A percentile compares a stretch with the other conserved stretches of the same genome.
Evolutionary conservation across 2,888 invertebrate species (phyloP).

Genomic region (Troides oblongomaculatus): DNA sequence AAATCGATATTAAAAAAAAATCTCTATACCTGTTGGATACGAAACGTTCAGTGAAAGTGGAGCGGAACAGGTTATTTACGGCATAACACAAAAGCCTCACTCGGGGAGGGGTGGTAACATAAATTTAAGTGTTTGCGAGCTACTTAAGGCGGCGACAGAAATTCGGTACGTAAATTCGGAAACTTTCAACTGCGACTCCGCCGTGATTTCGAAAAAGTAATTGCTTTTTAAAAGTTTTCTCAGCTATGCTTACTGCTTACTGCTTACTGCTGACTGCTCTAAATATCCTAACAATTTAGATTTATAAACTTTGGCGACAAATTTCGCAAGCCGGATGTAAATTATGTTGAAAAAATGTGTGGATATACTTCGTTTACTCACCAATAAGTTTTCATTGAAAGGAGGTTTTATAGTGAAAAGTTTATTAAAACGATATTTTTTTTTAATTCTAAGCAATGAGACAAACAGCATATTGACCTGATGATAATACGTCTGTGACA

Average conservation of each 20-base stretch:
- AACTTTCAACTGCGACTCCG: slow-evolving; percentile 21
- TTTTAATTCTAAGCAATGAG: too few relatives aligned
- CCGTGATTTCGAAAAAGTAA: slow-evolving; percentile 16
- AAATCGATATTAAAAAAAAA: too few relatives aligned
- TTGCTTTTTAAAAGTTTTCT: slow-evolving; percentile 5
- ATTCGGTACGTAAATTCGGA: slow-evolving; percentile 20
- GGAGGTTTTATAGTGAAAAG: too few relatives aligned
- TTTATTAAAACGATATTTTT: too few relatives aligned
- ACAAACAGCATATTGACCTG: too few relatives aligned
- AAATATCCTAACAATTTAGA: not conserved
- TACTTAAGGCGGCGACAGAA: slow-evolving; percentile 6
- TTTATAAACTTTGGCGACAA: not conserved
- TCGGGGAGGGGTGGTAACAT: not conserved
- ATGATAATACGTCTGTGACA: too few relatives aligned
- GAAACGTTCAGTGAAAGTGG: too few relatives aligned
- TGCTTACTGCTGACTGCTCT: not conserved
- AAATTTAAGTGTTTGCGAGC: slow-evolving; percentile 16
- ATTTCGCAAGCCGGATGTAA: not conserved
- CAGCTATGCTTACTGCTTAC: not conserved
- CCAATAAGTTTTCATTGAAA: too few relatives aligned
- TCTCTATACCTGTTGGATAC: too few relatives aligned
- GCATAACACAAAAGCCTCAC: too few relatives aligned
- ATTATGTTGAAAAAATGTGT: not conserved
- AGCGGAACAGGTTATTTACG: too few relatives aligned
- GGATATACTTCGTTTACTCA: too few relatives aligned